phyloP scores from a whole-genome alignment of 2,888 invertebrate genomes.

The Platycheirus rosarum region DNA sequence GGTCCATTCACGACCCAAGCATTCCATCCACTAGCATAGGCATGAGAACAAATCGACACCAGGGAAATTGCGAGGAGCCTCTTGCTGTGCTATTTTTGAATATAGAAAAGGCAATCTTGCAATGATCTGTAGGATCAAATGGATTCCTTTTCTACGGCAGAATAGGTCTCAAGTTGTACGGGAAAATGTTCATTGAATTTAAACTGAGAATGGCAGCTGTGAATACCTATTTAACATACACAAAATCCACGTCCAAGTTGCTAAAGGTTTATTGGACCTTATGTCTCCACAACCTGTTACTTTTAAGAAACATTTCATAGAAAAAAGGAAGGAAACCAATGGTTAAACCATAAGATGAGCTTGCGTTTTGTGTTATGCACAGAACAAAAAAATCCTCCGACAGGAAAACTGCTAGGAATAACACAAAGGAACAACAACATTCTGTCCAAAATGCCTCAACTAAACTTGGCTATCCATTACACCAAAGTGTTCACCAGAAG shows the following conservation, averaged over 20 bases:
- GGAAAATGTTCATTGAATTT: constrained; percentile 23
- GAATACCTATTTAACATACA: constrained; percentile 6
- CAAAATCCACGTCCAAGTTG: not conserved
- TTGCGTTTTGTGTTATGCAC: constrained; percentile 8
- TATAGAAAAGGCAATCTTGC: constrained; percentile 77
- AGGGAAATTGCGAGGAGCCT: constrained; percentile 73
- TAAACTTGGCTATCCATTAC: no score
- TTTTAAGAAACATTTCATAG: not conserved
- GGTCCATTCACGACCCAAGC: constrained; percentile 41
- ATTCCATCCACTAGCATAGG: constrained; percentile 73
- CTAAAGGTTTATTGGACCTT: not conserved
- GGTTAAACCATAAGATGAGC: not conserved
- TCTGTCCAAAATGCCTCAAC: no score
- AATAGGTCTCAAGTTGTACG: constrained; percentile 25
- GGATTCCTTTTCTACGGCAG: constrained; percentile 76
- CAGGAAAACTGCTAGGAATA: constrained; percentile 2
- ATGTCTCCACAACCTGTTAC: not conserved
- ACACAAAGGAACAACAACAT: constrained; percentile 10
- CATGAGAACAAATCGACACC: constrained; percentile 70
- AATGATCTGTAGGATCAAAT: constrained; percentile 78
- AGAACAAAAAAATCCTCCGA: constrained; percentile 3
- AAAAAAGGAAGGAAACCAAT: not conserved
- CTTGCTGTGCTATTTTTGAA: constrained; percentile 69
- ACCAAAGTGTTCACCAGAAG: no score
- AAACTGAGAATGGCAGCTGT: constrained; percentile 6